phyloP scores from a whole-genome alignment of 1,140 invertebrate genomes.

The Aphis gossypii region DNA sequence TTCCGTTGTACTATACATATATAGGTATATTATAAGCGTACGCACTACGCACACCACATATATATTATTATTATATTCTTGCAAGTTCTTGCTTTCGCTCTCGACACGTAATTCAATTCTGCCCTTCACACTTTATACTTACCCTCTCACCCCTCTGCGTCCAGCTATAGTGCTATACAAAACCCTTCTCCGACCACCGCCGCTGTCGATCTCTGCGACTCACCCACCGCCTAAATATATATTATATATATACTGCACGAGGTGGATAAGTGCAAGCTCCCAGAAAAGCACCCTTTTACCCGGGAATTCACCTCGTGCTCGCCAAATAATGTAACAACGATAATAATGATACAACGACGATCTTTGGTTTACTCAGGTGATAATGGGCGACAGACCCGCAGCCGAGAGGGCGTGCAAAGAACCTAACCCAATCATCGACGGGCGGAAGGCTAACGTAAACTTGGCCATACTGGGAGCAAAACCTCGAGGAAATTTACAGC shows the following conservation, averaged over 20 bases:
- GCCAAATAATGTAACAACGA: neutral
- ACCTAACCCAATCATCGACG: constrained; percentile 98
- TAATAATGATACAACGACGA: neutral
- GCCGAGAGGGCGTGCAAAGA: constrained; percentile 97
- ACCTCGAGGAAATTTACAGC: constrained; percentile 84
- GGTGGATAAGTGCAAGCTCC: neutral
- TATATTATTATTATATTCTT: constrained; percentile 41
- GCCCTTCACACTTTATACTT: neutral
- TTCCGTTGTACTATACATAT: neutral
- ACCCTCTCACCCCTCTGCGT: neutral
- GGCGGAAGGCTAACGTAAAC: constrained; percentile 98
- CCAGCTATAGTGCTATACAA: neutral
- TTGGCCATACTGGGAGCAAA: constrained; percentile 96
- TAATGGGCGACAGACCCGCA: constrained; percentile 92
- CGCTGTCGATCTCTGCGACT: neutral
- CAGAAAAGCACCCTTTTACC: neutral
- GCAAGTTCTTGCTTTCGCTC: constrained; percentile 21
- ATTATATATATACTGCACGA: neutral
- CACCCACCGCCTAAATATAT: neutral
- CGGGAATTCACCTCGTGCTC: neutral
- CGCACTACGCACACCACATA: neutral
- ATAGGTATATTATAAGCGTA: neutral
- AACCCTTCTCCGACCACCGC: too few species aligned
- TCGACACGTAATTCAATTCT: constrained; percentile 36
- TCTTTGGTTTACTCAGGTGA: constrained; percentile 76